These are phyloP conservation scores for Conistra vaccinii DNA, from an alignment of 2,888 invertebrate genomes.

Conservation along the genomic window DNA sequence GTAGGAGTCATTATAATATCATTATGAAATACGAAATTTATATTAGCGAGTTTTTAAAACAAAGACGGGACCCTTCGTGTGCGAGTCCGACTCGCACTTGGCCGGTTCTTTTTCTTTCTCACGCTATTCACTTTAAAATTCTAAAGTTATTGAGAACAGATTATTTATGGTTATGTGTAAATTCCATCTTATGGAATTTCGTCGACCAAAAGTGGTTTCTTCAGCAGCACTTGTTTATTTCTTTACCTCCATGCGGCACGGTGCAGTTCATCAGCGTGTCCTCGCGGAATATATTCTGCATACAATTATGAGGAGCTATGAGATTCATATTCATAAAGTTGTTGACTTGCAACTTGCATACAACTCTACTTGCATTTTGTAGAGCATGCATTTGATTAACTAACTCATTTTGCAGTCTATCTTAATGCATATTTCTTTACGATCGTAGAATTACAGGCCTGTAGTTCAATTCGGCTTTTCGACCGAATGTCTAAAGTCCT, in stretches of 20 bases:
- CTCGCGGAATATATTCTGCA: conserved; percentile 51
- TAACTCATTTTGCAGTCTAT: conserved; percentile 26
- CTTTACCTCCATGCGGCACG: background rate
- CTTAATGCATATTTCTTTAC: conserved; percentile 6
- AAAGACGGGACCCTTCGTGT: too few relatives aligned
- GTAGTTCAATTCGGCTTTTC: background rate
- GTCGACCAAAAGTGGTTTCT: background rate
- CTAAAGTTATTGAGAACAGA: background rate
- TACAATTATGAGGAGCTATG: conserved; percentile 41
- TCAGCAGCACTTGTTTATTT: conserved; percentile 4
- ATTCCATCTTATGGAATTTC: background rate
- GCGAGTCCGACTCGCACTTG: too few relatives aligned
- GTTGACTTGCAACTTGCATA: conserved; percentile 46
- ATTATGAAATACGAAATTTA: too few relatives aligned
- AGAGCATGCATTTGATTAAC: conserved; percentile 25
- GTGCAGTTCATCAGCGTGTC: conserved; percentile 30
- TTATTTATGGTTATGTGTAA: background rate
- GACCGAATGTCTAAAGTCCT: background rate
- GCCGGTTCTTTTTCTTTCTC: too few relatives aligned
- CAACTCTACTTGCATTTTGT: conserved; percentile 22
- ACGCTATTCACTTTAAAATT: background rate
- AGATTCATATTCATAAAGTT: conserved; percentile 63
- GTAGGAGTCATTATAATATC: too few relatives aligned
- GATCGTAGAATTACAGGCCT: background rate
- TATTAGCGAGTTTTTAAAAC: too few relatives aligned